Conservation (phyloP, 2,797 vertebrate genomes). For the Taeniopygia guttata region DNA sequence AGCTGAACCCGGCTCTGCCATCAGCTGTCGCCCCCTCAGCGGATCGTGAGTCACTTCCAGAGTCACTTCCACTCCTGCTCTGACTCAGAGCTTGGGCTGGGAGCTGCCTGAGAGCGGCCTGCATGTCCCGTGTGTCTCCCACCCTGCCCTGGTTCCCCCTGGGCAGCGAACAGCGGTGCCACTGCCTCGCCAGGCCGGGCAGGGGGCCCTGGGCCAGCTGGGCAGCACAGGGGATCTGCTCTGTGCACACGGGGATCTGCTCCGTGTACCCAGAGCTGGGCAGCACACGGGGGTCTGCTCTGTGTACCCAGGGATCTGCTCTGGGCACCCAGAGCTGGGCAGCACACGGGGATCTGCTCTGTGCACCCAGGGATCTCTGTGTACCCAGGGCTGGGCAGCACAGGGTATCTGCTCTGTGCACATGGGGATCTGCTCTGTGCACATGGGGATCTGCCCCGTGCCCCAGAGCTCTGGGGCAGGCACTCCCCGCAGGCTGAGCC, state of each 20-base stretch:
- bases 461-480: rapidly evolving
- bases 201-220: not conserved
- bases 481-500: not conserved
- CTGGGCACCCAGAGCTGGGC: too few species aligned
- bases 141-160: rapidly evolving
- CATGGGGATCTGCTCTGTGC: too few species aligned
- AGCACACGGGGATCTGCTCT: too few species aligned
- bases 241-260: too few species aligned
- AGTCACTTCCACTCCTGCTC: not conserved
- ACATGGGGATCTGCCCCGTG: rapidly evolving
- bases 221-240: too few species aligned
- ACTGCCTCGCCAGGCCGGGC: rapidly evolving
- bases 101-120: not conserved
- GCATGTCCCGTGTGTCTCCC: not conserved
- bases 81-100: not conserved
- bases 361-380: too few species aligned
- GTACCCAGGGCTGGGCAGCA: too few species aligned
- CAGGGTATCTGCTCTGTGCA: too few species aligned
- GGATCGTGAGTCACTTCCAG: not conserved
- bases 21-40: not conserved
- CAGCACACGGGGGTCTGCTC: too few species aligned
- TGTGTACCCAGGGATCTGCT: too few species aligned
- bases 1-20: not conserved
- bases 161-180: not conserved
- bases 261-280: too few species aligned